Base-by-base conservation (phyloP, 2,888 invertebrate genomes). In the Cacoxenus indagator region DNA sequence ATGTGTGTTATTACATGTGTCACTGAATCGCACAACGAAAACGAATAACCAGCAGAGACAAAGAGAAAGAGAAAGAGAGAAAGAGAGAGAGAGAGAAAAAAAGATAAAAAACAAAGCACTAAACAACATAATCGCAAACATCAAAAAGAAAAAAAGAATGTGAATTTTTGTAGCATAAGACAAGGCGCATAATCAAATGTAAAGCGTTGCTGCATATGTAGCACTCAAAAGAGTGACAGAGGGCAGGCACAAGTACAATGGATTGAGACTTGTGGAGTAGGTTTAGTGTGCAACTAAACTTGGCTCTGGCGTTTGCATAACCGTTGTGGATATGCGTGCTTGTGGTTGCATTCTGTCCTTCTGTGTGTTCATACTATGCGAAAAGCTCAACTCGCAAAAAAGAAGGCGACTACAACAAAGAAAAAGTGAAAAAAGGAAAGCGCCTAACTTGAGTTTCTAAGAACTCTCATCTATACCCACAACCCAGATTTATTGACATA, bases 181-280 rank as follows among this genome's bases (percentile, higher is more conserved):
- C 76, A 75, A 74, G 79, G 72, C 75, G 75, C 73, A 76, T 78
- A 81, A 80, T 78, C 82, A 80, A 77, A 78, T 80, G 74, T 73
- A 73, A 75, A 37, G 37, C 24, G n/a, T 19, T 59, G 29, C 9
- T 14, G 19, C 31, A 19, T 27, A 9, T 6, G 31, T 29, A 31
- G 9, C 17, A 59, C 22, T 31, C n/a, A 37, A 61, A 61, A 5
- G 43, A 2, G 29, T 19, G 4, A n/a, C n/a, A n/a, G n/a, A n/a
- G n/a, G 1, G n/a, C 43, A 19, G 17, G 14, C 45, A 45, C 24
- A 62, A 27, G 27, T 57, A 29, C 8, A 14, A 14, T 26, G 57
- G 26, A 19, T 14, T 26, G 26, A 24, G 26, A 6, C 14, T 54
- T 24, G 22, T 14, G 8, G 26, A 9, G 55, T 26, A 2, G 14